phyloP scores from a whole-genome alignment of 1,140 invertebrate genomes.

The Bathynomus jamesi region DNA sequence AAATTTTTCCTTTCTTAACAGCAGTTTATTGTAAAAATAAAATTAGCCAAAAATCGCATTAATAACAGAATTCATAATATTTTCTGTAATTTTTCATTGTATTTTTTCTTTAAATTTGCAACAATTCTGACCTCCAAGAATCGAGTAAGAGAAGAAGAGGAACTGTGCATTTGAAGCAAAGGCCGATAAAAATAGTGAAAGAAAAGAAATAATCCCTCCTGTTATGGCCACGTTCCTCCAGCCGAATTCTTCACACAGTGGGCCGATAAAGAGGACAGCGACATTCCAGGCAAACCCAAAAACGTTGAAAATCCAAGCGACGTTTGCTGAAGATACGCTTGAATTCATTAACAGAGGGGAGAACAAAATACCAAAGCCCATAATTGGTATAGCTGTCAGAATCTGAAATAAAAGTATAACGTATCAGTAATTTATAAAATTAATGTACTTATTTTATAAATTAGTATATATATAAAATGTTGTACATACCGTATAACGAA shows the following conservation, averaged over 20 bases:
- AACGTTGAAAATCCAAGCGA: constrained; percentile 20
- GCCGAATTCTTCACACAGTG: constrained; percentile 18
- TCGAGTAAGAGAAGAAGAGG: constrained; percentile 20
- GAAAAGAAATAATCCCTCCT: background rate
- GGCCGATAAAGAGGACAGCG: background rate
- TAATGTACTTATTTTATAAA: too few relatives aligned
- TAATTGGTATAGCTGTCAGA: background rate
- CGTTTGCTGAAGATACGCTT: constrained; percentile 11
- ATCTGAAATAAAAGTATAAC: constrained; percentile 10
- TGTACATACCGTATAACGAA: too few relatives aligned
- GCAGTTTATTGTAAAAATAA: too few relatives aligned
- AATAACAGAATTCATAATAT: too few relatives aligned
- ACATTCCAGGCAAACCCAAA: constrained; percentile 11
- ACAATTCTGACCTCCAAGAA: constrained; percentile 14
- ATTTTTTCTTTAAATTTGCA: too few relatives aligned
- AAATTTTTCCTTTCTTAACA: too few relatives aligned
- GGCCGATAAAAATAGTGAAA: constrained; percentile 7
- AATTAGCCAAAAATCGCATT: too few relatives aligned
- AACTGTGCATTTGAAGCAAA: constrained; percentile 15
- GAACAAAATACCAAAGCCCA: constrained; percentile 19
- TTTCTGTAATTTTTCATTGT: too few relatives aligned
- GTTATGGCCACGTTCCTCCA: constrained; percentile 7
- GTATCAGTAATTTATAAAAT: too few relatives aligned
- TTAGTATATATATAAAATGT: too few relatives aligned
- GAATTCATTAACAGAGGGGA: constrained; percentile 9